A percentile compares a stretch with the other conserved stretches of the same genome.
phyloP scores from a whole-genome alignment of 2,888 invertebrate species.

The Chydorus sphaericus region DNA sequence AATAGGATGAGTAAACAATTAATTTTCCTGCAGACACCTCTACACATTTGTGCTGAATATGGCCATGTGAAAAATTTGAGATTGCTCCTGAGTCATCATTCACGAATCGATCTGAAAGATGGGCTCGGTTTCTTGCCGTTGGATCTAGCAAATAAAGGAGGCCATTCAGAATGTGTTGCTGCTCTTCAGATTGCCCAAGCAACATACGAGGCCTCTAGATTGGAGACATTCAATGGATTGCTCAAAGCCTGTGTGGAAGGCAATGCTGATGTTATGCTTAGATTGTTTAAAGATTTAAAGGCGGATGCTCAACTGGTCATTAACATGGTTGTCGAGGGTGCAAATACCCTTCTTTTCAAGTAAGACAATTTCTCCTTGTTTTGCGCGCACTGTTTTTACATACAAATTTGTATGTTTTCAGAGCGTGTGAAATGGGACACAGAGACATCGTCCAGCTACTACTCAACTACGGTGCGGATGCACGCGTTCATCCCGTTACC shows the following conservation, averaged over 20 bases:
- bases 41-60: constrained; percentile 66
- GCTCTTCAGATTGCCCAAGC: constrained; percentile 43
- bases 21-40: constrained; percentile 44
- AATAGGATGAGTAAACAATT: no score
- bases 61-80: constrained; percentile 56
- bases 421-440: constrained; percentile 74
- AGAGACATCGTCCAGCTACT: constrained; percentile 60
- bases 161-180: constrained; percentile 46
- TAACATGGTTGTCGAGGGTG: constrained; percentile 76
- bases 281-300: constrained; percentile 28
- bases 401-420: constrained; percentile 26
- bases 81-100: constrained; percentile 49
- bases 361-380: constrained; percentile 34
- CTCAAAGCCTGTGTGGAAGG: constrained; percentile 4
- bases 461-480: constrained; percentile 69
- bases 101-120: constrained; percentile 45
- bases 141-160: constrained; percentile 51
- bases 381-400: constrained; percentile 18
- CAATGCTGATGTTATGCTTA: constrained; percentile 22
- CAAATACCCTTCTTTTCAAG: constrained; percentile 74
- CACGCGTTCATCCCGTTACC: constrained; percentile 75
- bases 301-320: constrained; percentile 53
- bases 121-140: constrained; percentile 53
- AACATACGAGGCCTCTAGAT: constrained; percentile 8
- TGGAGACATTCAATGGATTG: constrained; percentile 8